Base-by-base conservation (phyloP, 2,888 invertebrate species). In the Piscicola geometra region DNA sequence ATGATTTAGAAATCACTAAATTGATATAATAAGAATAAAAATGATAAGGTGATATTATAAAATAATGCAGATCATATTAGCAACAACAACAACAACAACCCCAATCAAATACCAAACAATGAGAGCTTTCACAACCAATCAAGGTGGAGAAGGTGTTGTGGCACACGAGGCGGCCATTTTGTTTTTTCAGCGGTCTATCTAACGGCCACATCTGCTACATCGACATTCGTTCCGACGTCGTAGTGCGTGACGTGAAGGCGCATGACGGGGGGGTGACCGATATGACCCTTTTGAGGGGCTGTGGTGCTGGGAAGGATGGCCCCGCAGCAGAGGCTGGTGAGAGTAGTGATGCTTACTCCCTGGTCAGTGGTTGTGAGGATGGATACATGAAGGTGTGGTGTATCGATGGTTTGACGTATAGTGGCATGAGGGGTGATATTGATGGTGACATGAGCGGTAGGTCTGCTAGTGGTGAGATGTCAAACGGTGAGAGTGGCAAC, bases 371-470 rank as follows among this genome's bases (percentile, higher is more conserved):
- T 0, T 91, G 93, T 5, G 89, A 90, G 0, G 94, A 95, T 83
- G 91, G 91, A 78, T 87, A 88, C n/a, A 84, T 94, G 1, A 94
- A 93, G 87, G 89, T 92, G 0, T 96, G 95, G 95, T 93, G 95
- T 76, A 79, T 82, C 18, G 71, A 79, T 30, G 79, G 25, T 25
- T 25, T 28, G n/a, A 28, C 9, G 25, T 9, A n/a, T 12, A 64
- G n/a, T n/a, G n/a, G 21, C 15, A 50, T 18, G 21, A 21, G 21
- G 21, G 52, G 21, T 18, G 52, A 21, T 50, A 50, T 18, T n/a
- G n/a, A n/a, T n/a, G n/a, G n/a, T n/a, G n/a, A n/a, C 64, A 9
- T n/a, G 5, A 5, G 32, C 41, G 21, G 35, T n/a, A 35, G 73
- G 60, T n/a, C 15, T 28, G 25, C 41, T 50, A 21, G 18, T 50